Evolutionary conservation across 2,888 invertebrate genomes (phyloP).

Genomic region (Cephus spinipes): DNA sequence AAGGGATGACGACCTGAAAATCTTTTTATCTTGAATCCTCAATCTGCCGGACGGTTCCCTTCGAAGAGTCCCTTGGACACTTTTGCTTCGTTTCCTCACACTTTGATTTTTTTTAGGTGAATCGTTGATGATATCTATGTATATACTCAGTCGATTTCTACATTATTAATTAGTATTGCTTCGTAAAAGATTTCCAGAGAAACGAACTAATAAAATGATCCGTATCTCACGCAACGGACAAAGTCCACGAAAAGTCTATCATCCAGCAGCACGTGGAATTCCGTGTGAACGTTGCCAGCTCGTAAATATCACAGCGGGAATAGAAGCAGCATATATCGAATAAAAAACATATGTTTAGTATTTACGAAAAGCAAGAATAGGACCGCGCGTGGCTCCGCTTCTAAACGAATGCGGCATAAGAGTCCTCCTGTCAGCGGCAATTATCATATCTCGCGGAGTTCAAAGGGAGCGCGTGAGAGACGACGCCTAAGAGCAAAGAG

Average conservation of each 20-base stretch:
- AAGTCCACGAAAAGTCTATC: background rate
- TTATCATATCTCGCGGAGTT: constrained; percentile 46
- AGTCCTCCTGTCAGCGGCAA: constrained; percentile 33
- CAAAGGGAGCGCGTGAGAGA: constrained; percentile 41
- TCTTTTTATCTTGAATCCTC: background rate
- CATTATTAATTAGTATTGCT: background rate
- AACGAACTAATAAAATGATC: background rate
- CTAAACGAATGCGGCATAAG: background rate
- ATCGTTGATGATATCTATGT: background rate
- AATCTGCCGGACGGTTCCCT: background rate
- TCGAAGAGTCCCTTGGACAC: background rate
- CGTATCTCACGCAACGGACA: background rate
- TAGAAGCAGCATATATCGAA: background rate
- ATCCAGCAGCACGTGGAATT: background rate
- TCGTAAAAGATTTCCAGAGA: background rate
- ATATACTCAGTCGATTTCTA: background rate
- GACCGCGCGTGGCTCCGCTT: background rate
- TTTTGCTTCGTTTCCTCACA: background rate
- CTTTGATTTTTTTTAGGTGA: background rate
- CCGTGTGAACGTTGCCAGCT: background rate
- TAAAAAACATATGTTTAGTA: constrained; percentile 7
- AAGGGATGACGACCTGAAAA: background rate
- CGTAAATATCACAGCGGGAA: constrained; percentile 7
- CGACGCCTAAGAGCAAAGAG: constrained; percentile 33
- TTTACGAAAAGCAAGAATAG: constrained; percentile 6